Evolutionary conservation across 37 sponge, comb jelly and placozoan species (phyloP).

Genomic region (Oscarella lobularis): DNA sequence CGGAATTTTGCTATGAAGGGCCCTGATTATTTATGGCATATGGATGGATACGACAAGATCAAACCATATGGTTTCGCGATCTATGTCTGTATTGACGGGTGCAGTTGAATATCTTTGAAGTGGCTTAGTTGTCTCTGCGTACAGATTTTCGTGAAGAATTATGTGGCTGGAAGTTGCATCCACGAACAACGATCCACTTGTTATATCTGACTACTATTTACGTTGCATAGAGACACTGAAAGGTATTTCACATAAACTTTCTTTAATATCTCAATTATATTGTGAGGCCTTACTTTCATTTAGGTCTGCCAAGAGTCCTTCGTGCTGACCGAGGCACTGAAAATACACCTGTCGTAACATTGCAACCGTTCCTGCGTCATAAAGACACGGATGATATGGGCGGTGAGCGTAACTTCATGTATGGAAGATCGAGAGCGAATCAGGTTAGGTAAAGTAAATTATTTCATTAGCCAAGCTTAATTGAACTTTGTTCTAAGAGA

Average conservation of each 20-base stretch:
- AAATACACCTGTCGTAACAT: conserved; percentile 4
- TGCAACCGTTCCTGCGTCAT: conserved; percentile 18
- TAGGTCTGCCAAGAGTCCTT: conserved; percentile 19
- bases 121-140: neutral
- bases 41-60: conserved; percentile 31
- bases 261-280: too few species aligned
- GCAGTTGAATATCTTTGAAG: neutral
- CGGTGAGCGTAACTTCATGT: conserved; percentile 1
- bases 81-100: conserved; percentile 33
- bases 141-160: conserved; percentile 24
- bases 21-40: conserved; percentile 31
- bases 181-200: conserved; percentile 14
- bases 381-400: conserved; percentile 1
- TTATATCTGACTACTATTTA: conserved; percentile 5
- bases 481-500: neutral
- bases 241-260: neutral
- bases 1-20: conserved; percentile 1
- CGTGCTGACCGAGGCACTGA: conserved; percentile 25
- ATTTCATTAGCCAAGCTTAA: too few species aligned
- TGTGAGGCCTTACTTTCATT: neutral
- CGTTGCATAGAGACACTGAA: neutral
- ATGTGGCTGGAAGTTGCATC: conserved; percentile 18
- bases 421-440: conserved; percentile 20
- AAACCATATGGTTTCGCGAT: conserved; percentile 24
- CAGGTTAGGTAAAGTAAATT: conserved; percentile 10